Evolutionary conservation across 2,888 invertebrate species (phyloP), one percentile per base, ranked within the genome.

Genomic region (Parnassius mnemosyne): DNA sequence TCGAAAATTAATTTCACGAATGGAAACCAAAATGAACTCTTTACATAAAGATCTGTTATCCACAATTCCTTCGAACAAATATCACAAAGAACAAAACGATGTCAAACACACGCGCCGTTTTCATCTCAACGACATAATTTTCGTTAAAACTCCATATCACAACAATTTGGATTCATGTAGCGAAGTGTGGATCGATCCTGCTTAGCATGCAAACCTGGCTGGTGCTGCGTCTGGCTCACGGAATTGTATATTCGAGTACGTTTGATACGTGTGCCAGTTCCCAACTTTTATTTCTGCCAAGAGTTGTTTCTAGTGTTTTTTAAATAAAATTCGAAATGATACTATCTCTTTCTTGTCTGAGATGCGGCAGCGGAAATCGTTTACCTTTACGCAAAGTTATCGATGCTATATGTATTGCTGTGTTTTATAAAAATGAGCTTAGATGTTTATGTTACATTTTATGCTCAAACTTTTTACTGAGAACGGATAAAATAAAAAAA

Each of bases 341-440:
- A 81, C 83, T 81, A 85, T 83, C 80, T 80, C 76, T 71, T 65
- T 71, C 68, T 73, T 77, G 77, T 79, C 77, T 46, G n/a, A 46
- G 46, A 46, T 46, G 70, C 68, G 67, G 70, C 71, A 70, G 71
- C 75, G 77, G 70, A 75, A 73, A 76, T 75, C 77, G 73, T 67
- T 68, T 79, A 79, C 79, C 77, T 77, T 53, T 55, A 51, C 53
- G n/a, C 46, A n/a, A 57, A 52, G 60, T 49, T 49, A 64, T 59
- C 54, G 13, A 13, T 46, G 46, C 3, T 5, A 1, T 46, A 5
- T 46, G n/a, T 43, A 43, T 11, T 34, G 12, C 3, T 34, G 34
- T 34, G 7, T 34, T 34, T 5, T 34, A 34, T 34, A 1, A 34
- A 20, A 34, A 34, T 34, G 34, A 34, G 7, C 34, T 34, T 34